These are phyloP conservation scores for Drosophila stalkeri DNA, from an alignment of 2,888 invertebrate genomes.

Conservation along the genomic window DNA sequence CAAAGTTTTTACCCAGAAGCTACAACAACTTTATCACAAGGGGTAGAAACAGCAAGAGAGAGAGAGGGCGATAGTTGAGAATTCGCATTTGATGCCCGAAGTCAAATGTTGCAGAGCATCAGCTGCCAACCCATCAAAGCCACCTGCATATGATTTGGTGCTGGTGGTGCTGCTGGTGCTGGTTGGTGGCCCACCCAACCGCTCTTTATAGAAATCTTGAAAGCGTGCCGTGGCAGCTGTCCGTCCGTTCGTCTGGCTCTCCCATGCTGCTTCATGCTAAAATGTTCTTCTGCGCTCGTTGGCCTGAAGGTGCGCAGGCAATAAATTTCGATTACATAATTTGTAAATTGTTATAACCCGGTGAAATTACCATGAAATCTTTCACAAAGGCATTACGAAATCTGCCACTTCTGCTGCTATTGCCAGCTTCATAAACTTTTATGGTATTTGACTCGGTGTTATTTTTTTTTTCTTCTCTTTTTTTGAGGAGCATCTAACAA, in stretches of 20 bases:
- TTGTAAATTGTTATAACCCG: slow-evolving; percentile 82
- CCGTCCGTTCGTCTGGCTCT: no score
- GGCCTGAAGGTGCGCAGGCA: slow-evolving; percentile 55
- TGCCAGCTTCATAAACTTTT: slow-evolving; percentile 68
- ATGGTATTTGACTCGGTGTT: slow-evolving; percentile 67
- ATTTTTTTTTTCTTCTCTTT: not conserved
- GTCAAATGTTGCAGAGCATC: slow-evolving; percentile 52
- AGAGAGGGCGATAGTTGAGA: slow-evolving; percentile 5
- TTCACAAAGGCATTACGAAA: slow-evolving; percentile 74
- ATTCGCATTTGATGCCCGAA: slow-evolving; percentile 45
- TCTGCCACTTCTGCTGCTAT: slow-evolving; percentile 69
- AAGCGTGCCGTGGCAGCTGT: slow-evolving; percentile 40
- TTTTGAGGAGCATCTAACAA: slow-evolving; percentile 52
- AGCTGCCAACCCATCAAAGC: slow-evolving; percentile 67
- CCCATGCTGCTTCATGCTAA: no score
- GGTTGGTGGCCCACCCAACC: slow-evolving; percentile 53
- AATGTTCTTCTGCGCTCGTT: not conserved
- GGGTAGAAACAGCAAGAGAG: not conserved
- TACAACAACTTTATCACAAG: slow-evolving; percentile 33
- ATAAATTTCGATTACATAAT: slow-evolving; percentile 83
- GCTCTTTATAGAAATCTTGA: slow-evolving; percentile 32
- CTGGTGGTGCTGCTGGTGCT: slow-evolving; percentile 12
- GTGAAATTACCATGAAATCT: slow-evolving; percentile 81
- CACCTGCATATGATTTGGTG: slow-evolving; percentile 55
- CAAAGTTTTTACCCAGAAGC: slow-evolving; percentile 32